Evolutionary conservation across 2,797 vertebrate genomes (phyloP).

Genomic region (Eulemur rubriventer): DNA sequence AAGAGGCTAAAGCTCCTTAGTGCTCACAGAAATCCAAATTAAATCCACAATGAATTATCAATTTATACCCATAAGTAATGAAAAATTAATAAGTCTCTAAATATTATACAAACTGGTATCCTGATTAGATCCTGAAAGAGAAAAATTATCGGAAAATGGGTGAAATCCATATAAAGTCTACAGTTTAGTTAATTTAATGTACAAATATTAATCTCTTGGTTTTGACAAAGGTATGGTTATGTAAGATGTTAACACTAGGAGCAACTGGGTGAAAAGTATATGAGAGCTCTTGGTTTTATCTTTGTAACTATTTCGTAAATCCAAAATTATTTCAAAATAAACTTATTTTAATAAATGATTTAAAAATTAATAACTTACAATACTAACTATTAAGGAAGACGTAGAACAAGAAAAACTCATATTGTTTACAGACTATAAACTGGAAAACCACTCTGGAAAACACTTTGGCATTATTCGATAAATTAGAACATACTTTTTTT

Average conservation of each 20-base stretch:
- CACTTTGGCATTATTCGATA: neutral
- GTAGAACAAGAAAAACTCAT: neutral
- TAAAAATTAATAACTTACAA: neutral
- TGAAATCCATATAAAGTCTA: neutral
- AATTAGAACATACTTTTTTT: neutral
- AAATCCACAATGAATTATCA: neutral
- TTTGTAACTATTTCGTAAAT: neutral
- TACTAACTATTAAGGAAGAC: neutral
- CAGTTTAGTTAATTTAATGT: neutral
- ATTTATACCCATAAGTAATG: neutral
- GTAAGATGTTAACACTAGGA: neutral
- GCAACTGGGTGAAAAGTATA: neutral
- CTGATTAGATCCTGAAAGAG: neutral
- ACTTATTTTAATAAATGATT: neutral
- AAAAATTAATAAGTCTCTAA: neutral
- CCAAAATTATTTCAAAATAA: neutral
- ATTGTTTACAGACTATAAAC: neutral
- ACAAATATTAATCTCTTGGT: neutral
- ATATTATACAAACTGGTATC: neutral
- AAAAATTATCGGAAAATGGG: neutral
- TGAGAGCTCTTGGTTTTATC: neutral
- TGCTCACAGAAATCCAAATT: neutral
- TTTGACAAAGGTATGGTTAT: neutral
- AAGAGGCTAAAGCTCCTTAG: neutral
- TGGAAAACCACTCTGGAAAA: neutral